Conservation (phyloP, 2,888 invertebrate species). For the Aleiodes testaceus region DNA sequence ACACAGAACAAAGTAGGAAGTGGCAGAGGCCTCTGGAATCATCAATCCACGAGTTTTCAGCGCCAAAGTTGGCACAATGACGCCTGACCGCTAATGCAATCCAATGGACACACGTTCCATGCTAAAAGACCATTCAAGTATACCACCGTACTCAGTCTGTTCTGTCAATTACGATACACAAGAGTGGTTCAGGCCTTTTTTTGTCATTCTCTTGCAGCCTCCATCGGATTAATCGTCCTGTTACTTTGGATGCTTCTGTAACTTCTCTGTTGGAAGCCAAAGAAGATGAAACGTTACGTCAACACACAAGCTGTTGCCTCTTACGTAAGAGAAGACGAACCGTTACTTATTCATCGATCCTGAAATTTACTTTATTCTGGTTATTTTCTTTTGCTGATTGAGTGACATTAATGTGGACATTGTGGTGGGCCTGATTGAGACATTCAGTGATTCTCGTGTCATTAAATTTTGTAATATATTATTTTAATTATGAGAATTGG, state of each 20-base stretch:
- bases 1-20: conserved; percentile 7
- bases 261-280: conserved; percentile 38
- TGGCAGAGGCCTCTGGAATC: conserved; percentile 10
- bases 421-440: too few relatives aligned
- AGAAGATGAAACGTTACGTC: conserved; percentile 63
- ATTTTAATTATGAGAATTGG: conserved; percentile 56
- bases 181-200: conserved; percentile 11
- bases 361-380: conserved; percentile 16
- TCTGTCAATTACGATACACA: conserved; percentile 24
- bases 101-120: conserved; percentile 26
- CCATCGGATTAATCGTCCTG: conserved; percentile 27
- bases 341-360: conserved; percentile 38
- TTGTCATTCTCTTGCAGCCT: not conserved
- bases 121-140: conserved; percentile 19
- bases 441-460: too few relatives aligned
- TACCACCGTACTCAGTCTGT: conserved; percentile 29
- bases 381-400: too few relatives aligned
- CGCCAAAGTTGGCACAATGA: conserved; percentile 23
- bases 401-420: too few relatives aligned
- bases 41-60: conserved; percentile 29
- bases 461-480: not conserved
- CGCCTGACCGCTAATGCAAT: conserved; percentile 36
- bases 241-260: conserved; percentile 28
- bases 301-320: conserved; percentile 55
- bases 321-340: conserved; percentile 51